Evolutionary conservation across 2,113 vertebrate species (phyloP).

Genomic region (Dasyurus viverrinus): DNA sequence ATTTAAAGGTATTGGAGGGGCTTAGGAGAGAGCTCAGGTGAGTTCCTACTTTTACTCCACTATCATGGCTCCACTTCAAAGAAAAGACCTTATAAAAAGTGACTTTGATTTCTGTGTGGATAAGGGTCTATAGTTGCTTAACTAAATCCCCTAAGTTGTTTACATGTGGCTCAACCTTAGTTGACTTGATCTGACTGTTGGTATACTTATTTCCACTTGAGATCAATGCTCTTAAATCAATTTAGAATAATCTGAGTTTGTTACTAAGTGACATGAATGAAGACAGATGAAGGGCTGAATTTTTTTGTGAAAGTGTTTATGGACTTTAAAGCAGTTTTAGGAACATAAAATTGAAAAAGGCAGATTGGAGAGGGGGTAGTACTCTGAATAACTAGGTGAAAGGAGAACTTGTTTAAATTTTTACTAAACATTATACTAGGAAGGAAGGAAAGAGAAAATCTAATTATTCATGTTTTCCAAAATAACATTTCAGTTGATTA

Average conservation of each 20-base stretch:
- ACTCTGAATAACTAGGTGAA: rapidly evolving
- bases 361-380: neutral
- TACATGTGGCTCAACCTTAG: neutral
- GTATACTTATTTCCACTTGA: neutral
- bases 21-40: no score
- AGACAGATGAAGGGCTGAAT: neutral
- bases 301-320: neutral
- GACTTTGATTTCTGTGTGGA: neutral
- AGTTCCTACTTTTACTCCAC: no score
- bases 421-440: neutral
- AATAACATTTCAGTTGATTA: neutral
- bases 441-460: neutral
- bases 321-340: neutral
- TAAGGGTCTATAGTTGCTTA: neutral
- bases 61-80: neutral
- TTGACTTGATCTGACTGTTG: neutral
- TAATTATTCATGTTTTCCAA: neutral
- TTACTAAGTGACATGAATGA: neutral
- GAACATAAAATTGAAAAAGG: neutral
- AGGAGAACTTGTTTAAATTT: neutral
- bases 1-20: no score
- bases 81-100: neutral
- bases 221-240: neutral
- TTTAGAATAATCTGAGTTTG: neutral
- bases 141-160: neutral